A percentile compares a stretch with the other conserved stretches of the same genome.
Conservation (phyloP, 2,888 invertebrate species). For the Heteromyza rotundicornis region DNA sequence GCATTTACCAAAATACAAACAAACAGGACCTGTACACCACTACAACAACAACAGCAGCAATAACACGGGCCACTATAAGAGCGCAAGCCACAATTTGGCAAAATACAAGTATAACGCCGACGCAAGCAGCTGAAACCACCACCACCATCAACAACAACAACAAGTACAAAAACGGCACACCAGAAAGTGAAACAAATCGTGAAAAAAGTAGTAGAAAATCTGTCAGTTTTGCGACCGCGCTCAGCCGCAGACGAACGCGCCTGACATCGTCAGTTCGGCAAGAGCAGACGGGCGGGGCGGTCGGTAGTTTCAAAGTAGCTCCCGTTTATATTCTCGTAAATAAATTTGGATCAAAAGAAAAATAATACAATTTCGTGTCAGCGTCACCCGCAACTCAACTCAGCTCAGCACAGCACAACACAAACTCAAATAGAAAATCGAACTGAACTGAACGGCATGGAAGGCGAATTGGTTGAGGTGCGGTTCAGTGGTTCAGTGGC, state of each 20-base stretch:
- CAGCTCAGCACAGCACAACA: not conserved
- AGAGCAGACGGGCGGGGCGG: not conserved
- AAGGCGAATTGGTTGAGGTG: too few relatives aligned
- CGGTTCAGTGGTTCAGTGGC: too few relatives aligned
- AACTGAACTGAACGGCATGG: too few relatives aligned
- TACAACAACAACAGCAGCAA: not conserved
- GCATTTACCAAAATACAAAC: not conserved
- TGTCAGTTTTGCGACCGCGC: constrained; percentile 48
- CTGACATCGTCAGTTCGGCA: not conserved
- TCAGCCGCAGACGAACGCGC: constrained; percentile 21
- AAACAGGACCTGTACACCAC: not conserved
- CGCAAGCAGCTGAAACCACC: not conserved
- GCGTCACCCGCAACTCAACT: not conserved
- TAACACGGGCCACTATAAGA: too few relatives aligned
- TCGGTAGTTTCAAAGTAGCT: not conserved
- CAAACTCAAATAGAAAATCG: not conserved
- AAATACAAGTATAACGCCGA: not conserved
- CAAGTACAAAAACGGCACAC: not conserved
- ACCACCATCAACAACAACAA: not conserved
- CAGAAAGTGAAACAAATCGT: not conserved
- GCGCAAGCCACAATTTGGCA: constrained; percentile 3
- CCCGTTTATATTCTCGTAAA: not conserved
- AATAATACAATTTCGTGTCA: constrained; percentile 2
- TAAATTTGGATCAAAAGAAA: not conserved
- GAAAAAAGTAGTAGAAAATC: constrained; percentile 35